A percentile compares a stretch with the other conserved stretches of the same genome.
These are phyloP conservation scores for Biston stratarius DNA, from an alignment of 2,888 invertebrate genomes.

Conservation along the genomic window DNA sequence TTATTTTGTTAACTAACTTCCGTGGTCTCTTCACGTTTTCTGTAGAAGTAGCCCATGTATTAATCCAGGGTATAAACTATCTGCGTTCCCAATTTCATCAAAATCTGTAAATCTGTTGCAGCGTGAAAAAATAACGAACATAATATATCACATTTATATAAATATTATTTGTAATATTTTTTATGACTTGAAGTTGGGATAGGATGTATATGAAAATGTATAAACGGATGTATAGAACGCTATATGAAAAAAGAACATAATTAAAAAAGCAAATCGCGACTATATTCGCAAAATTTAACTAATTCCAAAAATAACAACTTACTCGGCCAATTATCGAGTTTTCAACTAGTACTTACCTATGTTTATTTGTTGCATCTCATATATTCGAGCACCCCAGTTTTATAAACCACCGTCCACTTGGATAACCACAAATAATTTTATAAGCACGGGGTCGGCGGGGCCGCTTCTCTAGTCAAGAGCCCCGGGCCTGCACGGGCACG, in stretches of 20 bases:
- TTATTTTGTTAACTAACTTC: too few relatives aligned
- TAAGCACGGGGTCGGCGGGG: slow-evolving; percentile 30
- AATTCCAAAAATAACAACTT: background rate
- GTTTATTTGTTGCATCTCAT: background rate
- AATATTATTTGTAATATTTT: too few relatives aligned
- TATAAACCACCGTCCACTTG: slow-evolving; percentile 18
- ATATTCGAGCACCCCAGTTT: slow-evolving; percentile 7
- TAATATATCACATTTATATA: too few relatives aligned
- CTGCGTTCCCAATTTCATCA: too few relatives aligned
- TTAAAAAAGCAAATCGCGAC: background rate
- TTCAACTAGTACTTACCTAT: background rate
- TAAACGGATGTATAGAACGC: too few relatives aligned
- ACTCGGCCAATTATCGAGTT: slow-evolving; percentile 4
- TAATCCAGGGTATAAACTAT: too few relatives aligned
- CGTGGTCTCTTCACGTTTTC: too few relatives aligned
- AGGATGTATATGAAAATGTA: too few relatives aligned
- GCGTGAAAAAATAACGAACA: too few relatives aligned
- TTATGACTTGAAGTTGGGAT: too few relatives aligned
- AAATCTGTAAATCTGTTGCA: too few relatives aligned
- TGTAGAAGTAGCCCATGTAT: too few relatives aligned
- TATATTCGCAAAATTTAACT: background rate
- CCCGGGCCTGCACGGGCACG: slow-evolving; percentile 14
- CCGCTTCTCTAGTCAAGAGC: slow-evolving; percentile 28
- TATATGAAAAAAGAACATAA: background rate
- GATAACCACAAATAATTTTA: slow-evolving; percentile 38